These are phyloP conservation scores for Tethea ocularis DNA, from an alignment of 2,888 invertebrate species.

Conservation along the genomic window DNA sequence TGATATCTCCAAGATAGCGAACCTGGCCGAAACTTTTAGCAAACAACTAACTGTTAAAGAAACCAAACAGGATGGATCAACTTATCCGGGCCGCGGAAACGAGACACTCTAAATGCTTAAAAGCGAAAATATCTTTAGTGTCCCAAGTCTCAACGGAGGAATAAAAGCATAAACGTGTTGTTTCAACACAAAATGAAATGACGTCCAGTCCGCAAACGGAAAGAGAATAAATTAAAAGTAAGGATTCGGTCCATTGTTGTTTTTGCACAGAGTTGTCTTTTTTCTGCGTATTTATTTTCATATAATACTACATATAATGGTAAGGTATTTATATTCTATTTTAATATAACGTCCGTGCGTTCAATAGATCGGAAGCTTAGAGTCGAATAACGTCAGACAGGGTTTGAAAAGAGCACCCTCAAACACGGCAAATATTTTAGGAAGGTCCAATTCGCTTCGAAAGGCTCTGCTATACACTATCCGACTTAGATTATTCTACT, in stretches of 20 bases:
- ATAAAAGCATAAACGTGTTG: slow-evolving; percentile 74
- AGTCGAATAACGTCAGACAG: slow-evolving; percentile 18
- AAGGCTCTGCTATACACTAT: slow-evolving; percentile 25
- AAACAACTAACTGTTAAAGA: slow-evolving; percentile 67
- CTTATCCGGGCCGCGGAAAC: slow-evolving; percentile 50
- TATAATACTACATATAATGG: slow-evolving; percentile 37
- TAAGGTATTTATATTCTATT: slow-evolving; percentile 11
- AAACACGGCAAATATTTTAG: slow-evolving; percentile 41
- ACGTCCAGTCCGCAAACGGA: slow-evolving; percentile 61
- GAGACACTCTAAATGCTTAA: slow-evolving; percentile 41
- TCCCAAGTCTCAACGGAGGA: slow-evolving; percentile 47
- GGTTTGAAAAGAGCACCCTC: slow-evolving; percentile 14
- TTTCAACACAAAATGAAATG: slow-evolving; percentile 67
- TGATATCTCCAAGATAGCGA: slow-evolving; percentile 53
- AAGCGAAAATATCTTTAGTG: slow-evolving; percentile 49
- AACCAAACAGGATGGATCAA: slow-evolving; percentile 62
- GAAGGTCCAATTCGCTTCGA: slow-evolving; percentile 41
- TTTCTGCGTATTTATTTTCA: slow-evolving; percentile 50
- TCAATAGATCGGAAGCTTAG: slow-evolving; percentile 26
- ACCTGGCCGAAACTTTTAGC: slow-evolving; percentile 61
- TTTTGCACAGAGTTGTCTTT: slow-evolving; percentile 35
- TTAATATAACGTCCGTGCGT: slow-evolving; percentile 19
- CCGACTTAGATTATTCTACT: slow-evolving; percentile 29
- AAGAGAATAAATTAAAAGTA: slow-evolving; percentile 74
- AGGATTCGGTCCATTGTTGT: slow-evolving; percentile 64